phyloP scores from a whole-genome alignment of 1,140 invertebrate species.

The Chironomus tepperi region DNA sequence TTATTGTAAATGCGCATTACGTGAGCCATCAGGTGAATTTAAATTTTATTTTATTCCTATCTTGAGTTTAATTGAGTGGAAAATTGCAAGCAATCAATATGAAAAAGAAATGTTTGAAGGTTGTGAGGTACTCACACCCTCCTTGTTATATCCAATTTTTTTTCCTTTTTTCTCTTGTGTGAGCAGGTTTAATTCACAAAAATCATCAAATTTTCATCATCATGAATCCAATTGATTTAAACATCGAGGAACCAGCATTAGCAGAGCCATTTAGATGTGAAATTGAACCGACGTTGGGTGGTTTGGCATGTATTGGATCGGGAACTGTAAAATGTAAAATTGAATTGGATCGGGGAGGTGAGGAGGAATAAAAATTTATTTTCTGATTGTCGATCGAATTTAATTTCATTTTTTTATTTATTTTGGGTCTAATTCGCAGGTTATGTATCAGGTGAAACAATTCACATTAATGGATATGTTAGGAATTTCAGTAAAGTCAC shows the following conservation, averaged over 20 bases:
- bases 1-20: constrained; percentile 82
- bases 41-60: neutral
- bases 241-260: constrained; percentile 78
- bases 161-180: neutral
- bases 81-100: neutral
- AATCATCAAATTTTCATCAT: constrained; percentile 96
- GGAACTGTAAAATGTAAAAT: constrained; percentile 76
- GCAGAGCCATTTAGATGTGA: constrained; percentile 86
- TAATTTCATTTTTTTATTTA: neutral
- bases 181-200: constrained; percentile 75
- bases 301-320: constrained; percentile 71
- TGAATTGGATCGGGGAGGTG: constrained; percentile 70
- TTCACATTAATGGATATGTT: constrained; percentile 75
- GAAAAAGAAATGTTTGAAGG: too few species aligned
- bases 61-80: neutral
- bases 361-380: neutral
- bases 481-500: constrained; percentile 74
- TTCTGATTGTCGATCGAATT: too few species aligned
- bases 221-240: constrained; percentile 92
- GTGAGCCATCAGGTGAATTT: constrained; percentile 58
- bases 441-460: constrained; percentile 88
- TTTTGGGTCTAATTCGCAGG: constrained; percentile 32
- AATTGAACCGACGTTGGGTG: constrained; percentile 78
- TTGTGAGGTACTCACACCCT: too few species aligned
- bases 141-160: too few species aligned